Base-by-base conservation (phyloP, 2,113 vertebrate genomes). In the Talpa occidentalis region DNA sequence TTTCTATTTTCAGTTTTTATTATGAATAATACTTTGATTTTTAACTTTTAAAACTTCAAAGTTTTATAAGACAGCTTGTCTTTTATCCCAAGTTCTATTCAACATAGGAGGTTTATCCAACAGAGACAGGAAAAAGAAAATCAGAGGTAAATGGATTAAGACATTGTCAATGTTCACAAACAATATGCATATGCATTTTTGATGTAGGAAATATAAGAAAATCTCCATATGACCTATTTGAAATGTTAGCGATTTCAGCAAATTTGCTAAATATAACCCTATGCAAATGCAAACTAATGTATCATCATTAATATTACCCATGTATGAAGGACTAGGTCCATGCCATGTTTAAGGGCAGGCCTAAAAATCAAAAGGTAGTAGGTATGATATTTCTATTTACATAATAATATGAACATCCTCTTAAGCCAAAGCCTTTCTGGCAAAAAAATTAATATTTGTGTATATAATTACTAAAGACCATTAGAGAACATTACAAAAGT, bases 211-310 rank as follows among this genome's bases (percentile, higher is more conserved):
- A 69, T 90, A 8, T 19, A 80, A 76, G 42, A 81, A 74, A 67
- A 40, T 73, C 15, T 79, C 74, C 26, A 19, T 5, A 37, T 42
- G 26, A 73, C 67, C 76, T 28, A 67, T 17, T 62, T 78, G 37
- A 88, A 78, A 67, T 94, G 59, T 35, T 62, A 90, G 37, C 5
- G 47, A 91, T 74, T 95, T 93, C 42, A 59, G 64, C 79, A 94
- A 72, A 10, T 35, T 14, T 56, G n/a, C 76, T 86, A 86, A 69
- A 49, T 24, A 6, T 15, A 78, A 44, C n/a, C 26, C 7, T 24
- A 28, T 16, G 81, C n/a, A 37, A 56, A 30, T 73, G 24, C 87
- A 78, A 22, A 78, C 5, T 59, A 76, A 60, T 21, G 9, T 85
- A 3, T 60, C 54, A 35, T 89, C 24, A n/a, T 47, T 59, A n/a